These are phyloP conservation scores for Tylochromis polylepis DNA, from an alignment of 2,113 vertebrate genomes.

Conservation along the genomic window DNA sequence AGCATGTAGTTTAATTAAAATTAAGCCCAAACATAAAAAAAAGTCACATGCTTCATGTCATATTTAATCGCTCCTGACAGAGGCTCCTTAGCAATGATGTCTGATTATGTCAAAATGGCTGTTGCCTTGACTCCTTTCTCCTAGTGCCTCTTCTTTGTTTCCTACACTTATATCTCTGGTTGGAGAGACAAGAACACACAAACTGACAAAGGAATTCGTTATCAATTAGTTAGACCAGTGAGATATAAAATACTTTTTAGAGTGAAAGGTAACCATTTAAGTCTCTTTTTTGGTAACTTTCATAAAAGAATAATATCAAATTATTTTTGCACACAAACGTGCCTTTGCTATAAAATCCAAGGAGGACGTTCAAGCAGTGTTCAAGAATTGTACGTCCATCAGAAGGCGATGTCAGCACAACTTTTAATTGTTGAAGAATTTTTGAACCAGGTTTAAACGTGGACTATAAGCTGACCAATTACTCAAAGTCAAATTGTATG, in stretches of 20 bases:
- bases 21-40: neutral
- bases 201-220: neutral
- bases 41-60: neutral
- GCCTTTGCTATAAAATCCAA: neutral
- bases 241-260: neutral
- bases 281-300: neutral
- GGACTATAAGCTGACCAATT: neutral
- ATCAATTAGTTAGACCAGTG: neutral
- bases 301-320: neutral
- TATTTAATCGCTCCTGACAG: neutral
- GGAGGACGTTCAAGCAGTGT: neutral
- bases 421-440: neutral
- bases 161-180: neutral
- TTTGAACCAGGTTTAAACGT: neutral
- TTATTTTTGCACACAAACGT: neutral
- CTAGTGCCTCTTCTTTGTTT: neutral
- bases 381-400: neutral
- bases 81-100: neutral
- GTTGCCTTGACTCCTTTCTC: neutral
- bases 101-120: neutral
- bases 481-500: neutral
- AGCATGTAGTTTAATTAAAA: neutral
- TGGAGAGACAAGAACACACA: neutral
- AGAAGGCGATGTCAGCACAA: neutral
- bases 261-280: neutral